A percentile compares a stretch with the other conserved stretches of the same genome.
These are phyloP conservation scores for Phrynocephalus versicolor DNA, from an alignment of 2,113 vertebrate species.

Conservation along the genomic window DNA sequence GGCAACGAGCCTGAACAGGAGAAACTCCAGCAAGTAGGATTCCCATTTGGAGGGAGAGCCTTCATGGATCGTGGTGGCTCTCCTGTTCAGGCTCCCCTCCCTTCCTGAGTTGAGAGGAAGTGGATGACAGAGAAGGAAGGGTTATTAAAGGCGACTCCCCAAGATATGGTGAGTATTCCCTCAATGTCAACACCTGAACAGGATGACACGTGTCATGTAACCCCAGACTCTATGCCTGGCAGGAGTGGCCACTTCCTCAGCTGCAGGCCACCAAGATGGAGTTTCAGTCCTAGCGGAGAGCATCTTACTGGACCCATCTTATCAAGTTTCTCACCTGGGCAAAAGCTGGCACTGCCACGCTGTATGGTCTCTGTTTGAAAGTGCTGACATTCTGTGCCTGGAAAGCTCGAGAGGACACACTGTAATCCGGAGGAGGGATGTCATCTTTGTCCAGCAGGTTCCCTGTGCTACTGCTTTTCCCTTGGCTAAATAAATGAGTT, in stretches of 20 bases:
- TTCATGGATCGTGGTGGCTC: too few relatives aligned
- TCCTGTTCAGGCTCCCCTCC: too few relatives aligned
- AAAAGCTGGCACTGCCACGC: conserved; percentile 86
- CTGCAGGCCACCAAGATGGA: neutral
- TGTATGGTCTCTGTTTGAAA: conserved; percentile 91
- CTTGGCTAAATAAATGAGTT: conserved; percentile 76
- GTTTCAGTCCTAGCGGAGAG: neutral
- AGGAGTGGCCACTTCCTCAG: neutral
- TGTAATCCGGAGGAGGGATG: conserved; percentile 83
- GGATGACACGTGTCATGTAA: too few relatives aligned
- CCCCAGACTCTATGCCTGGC: neutral
- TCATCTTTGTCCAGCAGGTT: conserved; percentile 94
- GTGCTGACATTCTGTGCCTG: conserved; percentile 75
- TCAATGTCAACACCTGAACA: too few relatives aligned
- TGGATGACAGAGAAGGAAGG: too few relatives aligned
- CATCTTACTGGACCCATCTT: neutral
- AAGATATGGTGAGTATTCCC: too few relatives aligned
- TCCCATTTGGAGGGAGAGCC: too few relatives aligned
- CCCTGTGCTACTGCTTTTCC: conserved; percentile 95
- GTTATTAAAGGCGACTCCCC: too few relatives aligned
- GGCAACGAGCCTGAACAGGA: too few relatives aligned
- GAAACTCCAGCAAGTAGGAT: too few relatives aligned
- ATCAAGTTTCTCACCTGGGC: conserved; percentile 82
- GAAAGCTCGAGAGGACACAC: conserved; percentile 78
- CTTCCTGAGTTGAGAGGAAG: too few relatives aligned